phyloP scores from a whole-genome alignment of 2,888 invertebrate genomes.

The Pheosia gnoma region DNA sequence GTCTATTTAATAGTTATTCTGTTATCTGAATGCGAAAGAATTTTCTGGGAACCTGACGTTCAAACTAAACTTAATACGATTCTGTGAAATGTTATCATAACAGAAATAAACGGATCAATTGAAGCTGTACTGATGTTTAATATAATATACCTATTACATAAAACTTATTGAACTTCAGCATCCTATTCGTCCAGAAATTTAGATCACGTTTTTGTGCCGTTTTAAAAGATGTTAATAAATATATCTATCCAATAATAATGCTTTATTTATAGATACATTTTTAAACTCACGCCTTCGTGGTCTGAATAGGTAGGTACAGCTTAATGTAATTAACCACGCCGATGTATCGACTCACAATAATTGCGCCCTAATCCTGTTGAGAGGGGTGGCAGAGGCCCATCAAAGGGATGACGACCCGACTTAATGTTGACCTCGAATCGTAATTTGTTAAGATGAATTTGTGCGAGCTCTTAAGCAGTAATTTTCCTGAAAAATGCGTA shows the following conservation, averaged over 20 bases:
- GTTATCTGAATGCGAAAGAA: not conserved
- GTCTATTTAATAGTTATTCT: not conserved
- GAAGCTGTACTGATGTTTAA: not conserved
- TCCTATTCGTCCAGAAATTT: too few species aligned
- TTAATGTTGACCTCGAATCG: constrained; percentile 30
- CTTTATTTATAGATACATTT: too few species aligned
- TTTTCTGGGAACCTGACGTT: not conserved
- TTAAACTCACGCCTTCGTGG: constrained; percentile 10
- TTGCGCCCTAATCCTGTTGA: constrained; percentile 11
- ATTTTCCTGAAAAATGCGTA: too few species aligned
- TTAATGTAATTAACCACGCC: constrained; percentile 33
- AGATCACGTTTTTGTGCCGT: too few species aligned
- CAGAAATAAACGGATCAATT: not conserved
- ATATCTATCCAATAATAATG: too few species aligned
- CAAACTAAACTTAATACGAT: too few species aligned
- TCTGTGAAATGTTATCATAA: not conserved
- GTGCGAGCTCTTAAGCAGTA: too few species aligned
- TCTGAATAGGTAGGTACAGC: constrained; percentile 20
- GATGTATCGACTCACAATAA: constrained; percentile 15
- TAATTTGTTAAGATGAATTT: constrained; percentile 40
- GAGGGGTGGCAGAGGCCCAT: constrained; percentile 9
- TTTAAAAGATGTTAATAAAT: too few species aligned
- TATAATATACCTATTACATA: too few species aligned
- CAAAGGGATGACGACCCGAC: constrained; percentile 26
- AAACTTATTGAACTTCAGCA: too few species aligned